phyloP scores from a whole-genome alignment of 2,888 invertebrate genomes.

The Harpalus rubripes region DNA sequence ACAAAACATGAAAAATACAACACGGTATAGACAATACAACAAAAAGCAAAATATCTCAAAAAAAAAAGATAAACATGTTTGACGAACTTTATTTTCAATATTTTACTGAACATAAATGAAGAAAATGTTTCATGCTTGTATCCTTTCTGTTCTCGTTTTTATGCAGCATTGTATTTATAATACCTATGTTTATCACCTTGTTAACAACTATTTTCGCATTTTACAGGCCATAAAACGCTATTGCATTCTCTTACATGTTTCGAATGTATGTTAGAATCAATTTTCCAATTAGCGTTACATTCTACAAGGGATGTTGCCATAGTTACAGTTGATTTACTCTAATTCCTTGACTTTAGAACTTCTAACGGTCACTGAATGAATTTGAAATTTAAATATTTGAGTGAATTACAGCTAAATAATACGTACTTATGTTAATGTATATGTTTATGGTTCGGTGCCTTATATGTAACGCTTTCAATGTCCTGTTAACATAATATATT shows the following conservation, averaged over 20 bases:
- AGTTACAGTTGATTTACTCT: conserved; percentile 22
- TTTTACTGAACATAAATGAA: too few relatives aligned
- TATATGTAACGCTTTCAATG: conserved; percentile 35
- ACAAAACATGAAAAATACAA: too few relatives aligned
- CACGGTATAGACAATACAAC: too few relatives aligned
- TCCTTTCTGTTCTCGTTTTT: not conserved
- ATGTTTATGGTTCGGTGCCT: conserved; percentile 36
- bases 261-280: conserved; percentile 32
- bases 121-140: too few relatives aligned
- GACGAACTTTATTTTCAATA: too few relatives aligned
- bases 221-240: conserved; percentile 27
- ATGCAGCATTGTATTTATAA: conserved; percentile 6
- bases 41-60: too few relatives aligned
- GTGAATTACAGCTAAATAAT: conserved; percentile 41
- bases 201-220: conserved; percentile 3
- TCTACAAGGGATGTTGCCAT: conserved; percentile 8
- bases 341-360: not conserved
- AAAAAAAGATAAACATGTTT: too few relatives aligned
- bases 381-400: conserved; percentile 51
- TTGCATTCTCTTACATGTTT: conserved; percentile 32
- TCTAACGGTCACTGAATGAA: conserved; percentile 12
- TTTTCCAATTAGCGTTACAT: conserved; percentile 44
- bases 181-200: conserved; percentile 29
- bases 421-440: conserved; percentile 43
- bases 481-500: conserved; percentile 41